Base-by-base conservation (phyloP, 2,797 vertebrate species). In the Distichodus sexfasciatus region DNA sequence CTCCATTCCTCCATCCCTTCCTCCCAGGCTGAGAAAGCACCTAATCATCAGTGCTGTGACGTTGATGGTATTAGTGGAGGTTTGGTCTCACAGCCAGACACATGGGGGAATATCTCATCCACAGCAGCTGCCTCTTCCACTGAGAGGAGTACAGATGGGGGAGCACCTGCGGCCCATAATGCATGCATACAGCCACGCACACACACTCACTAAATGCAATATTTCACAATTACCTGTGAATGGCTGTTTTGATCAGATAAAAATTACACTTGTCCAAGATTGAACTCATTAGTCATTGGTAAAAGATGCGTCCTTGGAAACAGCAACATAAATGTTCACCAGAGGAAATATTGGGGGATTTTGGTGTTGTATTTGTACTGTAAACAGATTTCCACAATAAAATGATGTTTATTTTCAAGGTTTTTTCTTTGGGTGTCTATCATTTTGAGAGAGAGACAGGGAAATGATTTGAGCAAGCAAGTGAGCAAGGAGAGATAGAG, bases 101-200 rank as follows among this genome's bases (percentile, higher is more conserved):
- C 72, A 59, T 70, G 66, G 53, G 64, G 59, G 58, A 74, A 76
- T 80, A 73, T 75, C 71, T 73, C 66, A 77, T 73, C 71, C 62
- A 73, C 58, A 77, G 71, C 69, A 75, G 72, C 76, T 78, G 72
- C 75, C 54, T 66, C 60, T 58, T 75, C 67, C 40, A 43, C 69
- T 54, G 35, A 75, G 36, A 47, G 61, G 60, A 75, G 71, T 55
- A 48, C 75, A 75, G 72, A 75, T 71, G 63, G 47, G 48, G 57
- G 61, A 43, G 72, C 66, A 80, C 62, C 75, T 80, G 72, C 28
- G 51, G 63, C 63, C 43, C 43, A 33, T 31, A 28, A 19, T 24
- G 12, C 36, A 64, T 60, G 50, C 40, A 64, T 17, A 59, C 31
- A 53, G 55, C 53, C 51, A 31, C 51, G 21, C 53, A 44, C 36